phyloP scores from a whole-genome alignment of 2,888 invertebrate genomes.

The Andrena chrysosceles region DNA sequence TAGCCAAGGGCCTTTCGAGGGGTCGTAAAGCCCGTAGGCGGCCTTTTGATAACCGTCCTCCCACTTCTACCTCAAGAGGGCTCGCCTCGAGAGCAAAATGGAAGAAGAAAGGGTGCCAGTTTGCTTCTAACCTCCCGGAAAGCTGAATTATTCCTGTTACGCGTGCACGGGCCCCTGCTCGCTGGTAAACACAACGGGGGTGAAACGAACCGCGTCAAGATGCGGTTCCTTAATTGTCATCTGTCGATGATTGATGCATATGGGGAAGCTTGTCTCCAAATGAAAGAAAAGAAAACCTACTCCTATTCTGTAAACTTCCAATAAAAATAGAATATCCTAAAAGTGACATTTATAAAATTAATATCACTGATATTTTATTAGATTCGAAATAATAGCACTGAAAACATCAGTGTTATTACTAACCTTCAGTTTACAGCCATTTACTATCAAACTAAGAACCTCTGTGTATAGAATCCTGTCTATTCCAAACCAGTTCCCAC shows the following conservation, averaged over 20 bases:
- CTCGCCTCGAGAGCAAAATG: conserved; percentile 69
- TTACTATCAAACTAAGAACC: not conserved
- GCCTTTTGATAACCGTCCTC: conserved; percentile 69
- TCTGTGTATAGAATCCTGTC: not conserved
- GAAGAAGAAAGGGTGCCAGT: conserved; percentile 74
- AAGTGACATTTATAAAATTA: no score
- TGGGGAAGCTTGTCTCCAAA: not conserved
- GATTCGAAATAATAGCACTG: no score
- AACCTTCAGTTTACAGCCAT: not conserved
- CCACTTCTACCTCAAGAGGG: conserved; percentile 66
- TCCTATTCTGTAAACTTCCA: no score
- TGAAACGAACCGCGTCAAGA: not conserved
- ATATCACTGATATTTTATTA: no score
- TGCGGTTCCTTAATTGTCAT: not conserved
- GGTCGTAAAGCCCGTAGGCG: conserved; percentile 71
- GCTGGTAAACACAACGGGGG: conserved; percentile 4
- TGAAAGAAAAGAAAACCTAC: no score
- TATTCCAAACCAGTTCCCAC: not conserved
- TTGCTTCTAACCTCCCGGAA: conserved; percentile 66
- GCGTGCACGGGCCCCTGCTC: conserved; percentile 42
- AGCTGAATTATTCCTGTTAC: conserved; percentile 70
- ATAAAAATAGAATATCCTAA: no score
- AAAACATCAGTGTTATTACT: no score
- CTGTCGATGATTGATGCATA: not conserved
- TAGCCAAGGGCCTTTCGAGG: conserved; percentile 76